Evolutionary conservation across 2,113 vertebrate species (phyloP).

Genomic region (Austrofundulus limnaeus): DNA sequence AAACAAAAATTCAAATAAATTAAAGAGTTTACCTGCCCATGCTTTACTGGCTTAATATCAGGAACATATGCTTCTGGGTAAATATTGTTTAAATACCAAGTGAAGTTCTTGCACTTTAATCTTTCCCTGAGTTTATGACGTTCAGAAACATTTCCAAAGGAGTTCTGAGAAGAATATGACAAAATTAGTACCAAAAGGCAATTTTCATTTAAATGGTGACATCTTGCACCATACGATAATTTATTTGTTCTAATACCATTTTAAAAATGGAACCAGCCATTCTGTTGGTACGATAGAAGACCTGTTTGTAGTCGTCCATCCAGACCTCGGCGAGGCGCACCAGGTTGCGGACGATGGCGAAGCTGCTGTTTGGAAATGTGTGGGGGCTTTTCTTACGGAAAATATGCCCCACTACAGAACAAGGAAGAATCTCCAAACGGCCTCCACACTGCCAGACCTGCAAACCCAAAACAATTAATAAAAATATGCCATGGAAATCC

Average conservation of each 20-base stretch:
- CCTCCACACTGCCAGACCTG: constrained; percentile 88
- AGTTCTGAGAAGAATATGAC: constrained; percentile 72
- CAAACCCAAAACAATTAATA: not conserved
- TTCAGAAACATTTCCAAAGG: constrained; percentile 82
- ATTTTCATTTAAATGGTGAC: too few relatives aligned
- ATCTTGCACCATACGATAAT: not conserved
- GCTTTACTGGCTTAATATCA: constrained; percentile 77
- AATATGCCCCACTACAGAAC: constrained; percentile 88
- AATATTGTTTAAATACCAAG: constrained; percentile 85
- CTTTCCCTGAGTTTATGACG: constrained; percentile 78
- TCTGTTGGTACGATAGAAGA: constrained; percentile 84
- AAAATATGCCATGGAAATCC: too few relatives aligned
- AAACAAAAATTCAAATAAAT: not conserved
- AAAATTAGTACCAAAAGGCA: constrained; percentile 14
- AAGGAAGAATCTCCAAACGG: constrained; percentile 86
- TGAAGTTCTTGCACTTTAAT: constrained; percentile 84
- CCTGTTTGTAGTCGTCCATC: constrained; percentile 87
- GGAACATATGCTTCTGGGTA: constrained; percentile 86
- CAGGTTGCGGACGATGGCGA: constrained; percentile 80
- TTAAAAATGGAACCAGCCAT: constrained; percentile 80
- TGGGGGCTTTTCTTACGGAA: constrained; percentile 86
- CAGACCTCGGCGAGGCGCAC: constrained; percentile 89
- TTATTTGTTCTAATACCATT: constrained; percentile 67
- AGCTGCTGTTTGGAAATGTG: constrained; percentile 81
- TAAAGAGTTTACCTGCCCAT: constrained; percentile 75